A percentile compares a stretch with the other conserved stretches of the same genome.
phyloP scores from a whole-genome alignment of 1,140 invertebrate genomes.

The Steinernema khuongi region DNA sequence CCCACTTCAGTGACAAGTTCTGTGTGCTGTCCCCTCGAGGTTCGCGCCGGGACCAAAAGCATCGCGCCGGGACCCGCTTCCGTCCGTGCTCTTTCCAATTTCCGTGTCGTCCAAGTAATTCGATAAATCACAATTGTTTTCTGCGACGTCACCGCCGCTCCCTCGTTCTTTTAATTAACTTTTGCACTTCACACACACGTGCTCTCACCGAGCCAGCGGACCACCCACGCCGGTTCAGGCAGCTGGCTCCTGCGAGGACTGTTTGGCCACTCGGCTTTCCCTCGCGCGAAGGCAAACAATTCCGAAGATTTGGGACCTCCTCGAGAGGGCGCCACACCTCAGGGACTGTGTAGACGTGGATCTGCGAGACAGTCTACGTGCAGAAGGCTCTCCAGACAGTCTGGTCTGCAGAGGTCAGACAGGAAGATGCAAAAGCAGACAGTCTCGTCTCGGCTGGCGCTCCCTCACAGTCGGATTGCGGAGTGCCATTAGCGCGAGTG shows the following conservation, averaged over 20 bases:
- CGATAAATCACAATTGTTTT: constrained; percentile 4
- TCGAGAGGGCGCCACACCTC: background rate
- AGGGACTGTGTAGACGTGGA: background rate
- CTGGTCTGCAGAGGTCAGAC: too few relatives aligned
- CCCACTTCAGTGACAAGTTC: too few relatives aligned
- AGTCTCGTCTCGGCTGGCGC: too few relatives aligned
- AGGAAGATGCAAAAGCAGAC: too few relatives aligned
- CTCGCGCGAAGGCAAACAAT: constrained; percentile 2
- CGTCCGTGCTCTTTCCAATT: background rate
- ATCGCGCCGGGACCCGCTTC: too few relatives aligned
- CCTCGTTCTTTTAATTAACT: constrained; percentile 5
- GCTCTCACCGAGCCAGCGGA: background rate
- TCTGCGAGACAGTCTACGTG: background rate
- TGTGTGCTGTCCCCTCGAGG: too few relatives aligned
- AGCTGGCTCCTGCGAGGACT: background rate
- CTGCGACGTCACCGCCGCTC: background rate
- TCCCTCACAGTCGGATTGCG: too few relatives aligned
- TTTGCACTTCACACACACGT: background rate
- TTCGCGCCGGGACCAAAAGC: too few relatives aligned
- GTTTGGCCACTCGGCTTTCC: background rate
- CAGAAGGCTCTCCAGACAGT: background rate
- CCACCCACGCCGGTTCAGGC: background rate
- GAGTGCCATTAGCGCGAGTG: too few relatives aligned
- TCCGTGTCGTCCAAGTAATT: background rate
- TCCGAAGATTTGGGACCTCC: too few relatives aligned